Percentiles rank a stretch among this genome's conserved stretches.
phyloP scores from a whole-genome alignment of 2,113 vertebrate species.

The Ibidorhyncha struthersii region DNA sequence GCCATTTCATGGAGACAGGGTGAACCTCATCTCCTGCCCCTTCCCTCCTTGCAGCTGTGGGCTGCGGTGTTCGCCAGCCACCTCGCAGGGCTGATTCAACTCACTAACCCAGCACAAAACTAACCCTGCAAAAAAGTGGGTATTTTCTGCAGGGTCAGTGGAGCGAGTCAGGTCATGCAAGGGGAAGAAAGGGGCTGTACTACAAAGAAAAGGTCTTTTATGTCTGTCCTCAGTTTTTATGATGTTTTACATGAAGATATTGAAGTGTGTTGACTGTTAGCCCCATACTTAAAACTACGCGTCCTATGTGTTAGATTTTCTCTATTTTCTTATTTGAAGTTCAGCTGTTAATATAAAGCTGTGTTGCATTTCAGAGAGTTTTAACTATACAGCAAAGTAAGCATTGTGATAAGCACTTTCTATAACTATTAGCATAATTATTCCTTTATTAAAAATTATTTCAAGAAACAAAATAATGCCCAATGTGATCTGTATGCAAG shows the following conservation, averaged over 20 bases:
- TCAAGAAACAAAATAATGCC: not conserved
- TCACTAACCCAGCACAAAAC: not conserved
- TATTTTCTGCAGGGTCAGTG: not conserved
- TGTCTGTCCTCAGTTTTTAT: not conserved
- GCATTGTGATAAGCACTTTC: not conserved
- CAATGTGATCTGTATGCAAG: not conserved
- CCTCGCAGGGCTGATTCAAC: not conserved
- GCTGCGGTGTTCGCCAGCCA: not conserved
- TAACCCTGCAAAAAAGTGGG: not conserved
- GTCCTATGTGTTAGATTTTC: not conserved
- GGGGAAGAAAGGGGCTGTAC: not conserved
- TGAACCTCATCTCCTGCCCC: not conserved
- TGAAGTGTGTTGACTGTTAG: not conserved
- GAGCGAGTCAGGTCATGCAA: not conserved
- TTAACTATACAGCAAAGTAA: not conserved
- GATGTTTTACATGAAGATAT: not conserved
- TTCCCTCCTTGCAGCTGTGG: not conserved
- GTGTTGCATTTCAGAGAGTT: not conserved
- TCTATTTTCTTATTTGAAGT: not conserved
- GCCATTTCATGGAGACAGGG: not conserved
- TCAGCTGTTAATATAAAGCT: not conserved
- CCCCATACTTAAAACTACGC: not conserved
- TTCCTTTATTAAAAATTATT: not conserved
- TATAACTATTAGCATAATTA: not conserved
- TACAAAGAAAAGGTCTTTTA: not conserved